These are phyloP conservation scores for Pheosia tremula DNA, from an alignment of 2,888 invertebrate genomes.

Conservation along the genomic window DNA sequence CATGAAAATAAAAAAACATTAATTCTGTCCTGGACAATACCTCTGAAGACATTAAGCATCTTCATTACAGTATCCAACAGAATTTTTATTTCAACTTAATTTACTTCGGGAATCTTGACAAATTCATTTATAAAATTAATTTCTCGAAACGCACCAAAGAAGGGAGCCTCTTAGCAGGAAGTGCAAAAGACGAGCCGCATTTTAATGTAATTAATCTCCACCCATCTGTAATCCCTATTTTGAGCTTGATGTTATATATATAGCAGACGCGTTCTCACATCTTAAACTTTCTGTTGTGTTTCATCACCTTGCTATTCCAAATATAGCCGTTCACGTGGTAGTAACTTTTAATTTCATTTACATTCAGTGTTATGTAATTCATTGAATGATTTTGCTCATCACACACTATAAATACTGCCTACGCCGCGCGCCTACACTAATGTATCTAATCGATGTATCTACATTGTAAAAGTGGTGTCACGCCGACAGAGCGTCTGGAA, in stretches of 20 bases:
- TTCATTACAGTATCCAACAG: conserved; percentile 41
- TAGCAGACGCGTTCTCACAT: conserved; percentile 36
- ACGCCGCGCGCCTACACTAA: conserved; percentile 40
- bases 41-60: conserved; percentile 34
- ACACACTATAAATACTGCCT: conserved; percentile 34
- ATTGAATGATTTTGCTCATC: conserved; percentile 35
- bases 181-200: conserved; percentile 50
- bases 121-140: conserved; percentile 66
- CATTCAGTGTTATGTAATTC: conserved; percentile 34
- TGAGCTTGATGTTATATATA: conserved; percentile 46
- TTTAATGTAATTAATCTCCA: conserved; percentile 67
- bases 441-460: conserved; percentile 45
- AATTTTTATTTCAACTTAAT: conserved; percentile 55
- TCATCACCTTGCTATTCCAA: conserved; percentile 21
- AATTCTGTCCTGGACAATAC: background rate
- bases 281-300: conserved; percentile 15
- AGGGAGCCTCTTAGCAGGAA: conserved; percentile 51
- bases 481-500: conserved; percentile 54
- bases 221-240: conserved; percentile 56
- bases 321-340: conserved; percentile 18
- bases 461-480: conserved; percentile 48
- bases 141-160: conserved; percentile 47
- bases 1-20: no score
- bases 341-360: conserved; percentile 36
- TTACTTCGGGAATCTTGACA: conserved; percentile 55